Evolutionary conservation across 2,113 vertebrate genomes (phyloP).

Genomic region (Ellobius talpinus): DNA sequence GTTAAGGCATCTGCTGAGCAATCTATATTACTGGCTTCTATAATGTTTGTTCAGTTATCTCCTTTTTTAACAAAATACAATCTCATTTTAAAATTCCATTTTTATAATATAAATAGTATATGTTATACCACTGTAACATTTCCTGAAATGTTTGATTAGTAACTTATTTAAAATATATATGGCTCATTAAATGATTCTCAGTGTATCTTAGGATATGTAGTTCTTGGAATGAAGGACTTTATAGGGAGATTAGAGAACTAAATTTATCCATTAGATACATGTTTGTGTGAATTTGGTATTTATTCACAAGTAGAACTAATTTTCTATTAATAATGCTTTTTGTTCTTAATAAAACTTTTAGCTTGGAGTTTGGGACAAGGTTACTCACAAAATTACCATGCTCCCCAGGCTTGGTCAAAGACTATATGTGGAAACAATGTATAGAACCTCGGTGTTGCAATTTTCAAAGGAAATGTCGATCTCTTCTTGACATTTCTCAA

Average conservation of each 20-base stretch:
- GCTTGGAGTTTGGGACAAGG: neutral
- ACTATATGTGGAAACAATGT: neutral
- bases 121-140: neutral
- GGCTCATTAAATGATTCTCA: neutral
- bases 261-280: neutral
- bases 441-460: neutral
- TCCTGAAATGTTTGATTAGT: neutral
- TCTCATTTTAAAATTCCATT: neutral
- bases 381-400: neutral
- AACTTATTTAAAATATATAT: neutral
- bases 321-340: neutral
- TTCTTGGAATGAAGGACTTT: neutral
- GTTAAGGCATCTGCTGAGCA: slow-evolving; percentile 27
- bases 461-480: neutral
- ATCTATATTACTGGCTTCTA: neutral
- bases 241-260: neutral
- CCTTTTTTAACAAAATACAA: neutral
- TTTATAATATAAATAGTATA: neutral
- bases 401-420: neutral
- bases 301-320: neutral
- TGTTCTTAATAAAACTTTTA: neutral
- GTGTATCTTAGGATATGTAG: neutral
- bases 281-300: neutral
- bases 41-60: neutral
- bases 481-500: rapidly evolving